Evolutionary conservation across 2,888 invertebrate genomes (phyloP), one percentile per base, ranked within the genome.

Genomic region (Lochmaea crataegi): DNA sequence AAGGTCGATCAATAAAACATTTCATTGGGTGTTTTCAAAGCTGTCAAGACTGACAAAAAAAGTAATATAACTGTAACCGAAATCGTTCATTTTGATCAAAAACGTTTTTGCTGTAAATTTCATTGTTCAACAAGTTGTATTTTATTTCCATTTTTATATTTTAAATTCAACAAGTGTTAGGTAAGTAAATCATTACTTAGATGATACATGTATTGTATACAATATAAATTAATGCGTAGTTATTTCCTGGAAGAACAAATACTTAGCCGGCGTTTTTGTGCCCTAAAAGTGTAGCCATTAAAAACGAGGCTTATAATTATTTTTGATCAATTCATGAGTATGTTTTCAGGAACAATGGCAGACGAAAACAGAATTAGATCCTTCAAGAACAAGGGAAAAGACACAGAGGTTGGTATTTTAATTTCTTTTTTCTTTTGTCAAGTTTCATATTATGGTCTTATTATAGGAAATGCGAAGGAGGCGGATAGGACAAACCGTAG

Each of bases 401-500:
- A 93, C 81, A 88, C 89, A 1, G 93, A 92, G 84, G 95, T 94
- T 89, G 90, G 88, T 87, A 16, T 0, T 18, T 53, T 14, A 38
- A 9, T 32, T 6, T 60, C 10, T 6, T 7, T n/a, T 14, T 38
- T 32, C n/a, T n/a, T 63, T 70, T 51, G 45, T 51, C 48, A 22
- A 26, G 42, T 32, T 32, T 56, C 26, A 32, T 58, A n/a, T n/a
- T n/a, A 32, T 5, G 32, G 1, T 32, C 3, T 14, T 58, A 32
- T 32, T 58, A 9, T 76, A 96, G 96, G 96, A 96, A 80, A 93
- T 97, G 85, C 92, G 98, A 65, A 91, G 96, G 77, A 92, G 97
- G 78, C 91, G 99, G 71, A 94, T 92, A 74, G 97, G 98, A 86
- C 92, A 95, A 63, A 94, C 94, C 2, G 93, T 99, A 2, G 96